A percentile compares a stretch with the other conserved stretches of the same genome.
Conservation (phyloP, 2,888 invertebrate species). For the Celastrina argiolus region DNA sequence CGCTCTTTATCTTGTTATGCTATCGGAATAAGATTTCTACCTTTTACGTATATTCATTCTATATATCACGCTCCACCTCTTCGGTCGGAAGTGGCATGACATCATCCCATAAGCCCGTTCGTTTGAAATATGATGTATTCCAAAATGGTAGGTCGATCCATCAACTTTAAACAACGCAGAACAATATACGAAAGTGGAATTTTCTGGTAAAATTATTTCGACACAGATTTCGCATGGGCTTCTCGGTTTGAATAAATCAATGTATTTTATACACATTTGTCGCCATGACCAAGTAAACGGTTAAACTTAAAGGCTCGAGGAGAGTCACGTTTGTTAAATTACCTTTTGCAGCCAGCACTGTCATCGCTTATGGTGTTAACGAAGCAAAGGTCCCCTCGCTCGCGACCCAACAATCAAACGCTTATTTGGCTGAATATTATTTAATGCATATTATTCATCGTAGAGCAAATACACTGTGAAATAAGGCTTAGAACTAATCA, state of each 20-base stretch:
- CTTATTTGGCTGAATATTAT: conserved; percentile 46
- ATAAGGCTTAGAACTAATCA: conserved; percentile 17
- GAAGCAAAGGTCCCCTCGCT: conserved; percentile 52
- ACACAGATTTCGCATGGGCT: conserved; percentile 9
- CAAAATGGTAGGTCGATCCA: not conserved
- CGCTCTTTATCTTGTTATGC: conserved; percentile 77
- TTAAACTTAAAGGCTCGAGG: conserved; percentile 52
- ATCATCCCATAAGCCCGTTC: not conserved
- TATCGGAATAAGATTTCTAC: conserved; percentile 71
- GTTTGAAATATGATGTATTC: not conserved
- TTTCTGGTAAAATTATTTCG: not conserved
- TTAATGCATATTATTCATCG: not conserved
- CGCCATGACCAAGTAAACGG: conserved; percentile 39
- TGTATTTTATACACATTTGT: conserved; percentile 26
- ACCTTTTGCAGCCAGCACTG: conserved; percentile 53
- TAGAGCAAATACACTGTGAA: not conserved
- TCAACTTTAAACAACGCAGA: not conserved
- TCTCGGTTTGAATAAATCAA: conserved; percentile 2
- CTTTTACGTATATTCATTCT: conserved; percentile 55
- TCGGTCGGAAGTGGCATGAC: conserved; percentile 34
- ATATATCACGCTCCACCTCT: conserved; percentile 39
- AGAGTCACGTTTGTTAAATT: conserved; percentile 61
- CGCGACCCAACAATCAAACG: conserved; percentile 45
- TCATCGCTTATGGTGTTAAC: conserved; percentile 60
- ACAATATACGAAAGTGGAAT: not conserved